phyloP scores from a whole-genome alignment of 2,113 vertebrate species.

The Gila orcuttii region DNA sequence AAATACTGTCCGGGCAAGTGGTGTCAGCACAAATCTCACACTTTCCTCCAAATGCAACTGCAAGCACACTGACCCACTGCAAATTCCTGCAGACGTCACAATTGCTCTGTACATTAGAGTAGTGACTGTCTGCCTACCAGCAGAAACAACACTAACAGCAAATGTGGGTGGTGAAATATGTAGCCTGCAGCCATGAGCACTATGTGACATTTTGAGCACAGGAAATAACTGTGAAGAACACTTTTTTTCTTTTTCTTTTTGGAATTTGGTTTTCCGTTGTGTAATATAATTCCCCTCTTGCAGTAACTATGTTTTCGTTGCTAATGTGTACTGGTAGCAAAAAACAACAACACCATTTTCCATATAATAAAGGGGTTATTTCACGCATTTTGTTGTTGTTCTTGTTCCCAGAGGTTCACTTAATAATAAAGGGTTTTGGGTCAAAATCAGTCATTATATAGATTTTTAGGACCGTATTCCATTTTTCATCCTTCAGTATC shows the following conservation, averaged over 20 bases:
- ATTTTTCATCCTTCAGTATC: not conserved
- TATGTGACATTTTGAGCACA: slow-evolving; percentile 30
- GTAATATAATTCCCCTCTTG: not conserved
- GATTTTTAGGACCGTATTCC: not conserved
- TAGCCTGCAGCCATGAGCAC: slow-evolving; percentile 25
- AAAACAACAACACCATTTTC: not conserved
- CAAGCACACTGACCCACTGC: slow-evolving; percentile 9
- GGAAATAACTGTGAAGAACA: slow-evolving; percentile 25
- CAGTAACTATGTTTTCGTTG: not conserved
- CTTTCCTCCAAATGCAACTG: not conserved
- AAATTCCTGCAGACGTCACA: slow-evolving; percentile 24
- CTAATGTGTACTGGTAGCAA: not conserved
- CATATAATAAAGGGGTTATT: not conserved
- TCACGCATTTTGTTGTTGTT: not conserved
- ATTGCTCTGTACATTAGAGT: not conserved
- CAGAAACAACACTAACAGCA: slow-evolving; percentile 23
- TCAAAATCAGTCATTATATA: not conserved
- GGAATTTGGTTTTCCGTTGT: slow-evolving; percentile 10
- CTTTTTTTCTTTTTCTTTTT: no score
- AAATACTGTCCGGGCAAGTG: slow-evolving; percentile 11
- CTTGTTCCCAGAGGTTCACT: not conserved
- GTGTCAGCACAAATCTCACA: slow-evolving; percentile 41
- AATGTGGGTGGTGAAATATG: slow-evolving; percentile 14
- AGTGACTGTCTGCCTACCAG: slow-evolving; percentile 17
- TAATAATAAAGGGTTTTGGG: not conserved